Evolutionary conservation across 2,113 vertebrate species (phyloP).

Genomic region (Mastomys natalensis): DNA sequence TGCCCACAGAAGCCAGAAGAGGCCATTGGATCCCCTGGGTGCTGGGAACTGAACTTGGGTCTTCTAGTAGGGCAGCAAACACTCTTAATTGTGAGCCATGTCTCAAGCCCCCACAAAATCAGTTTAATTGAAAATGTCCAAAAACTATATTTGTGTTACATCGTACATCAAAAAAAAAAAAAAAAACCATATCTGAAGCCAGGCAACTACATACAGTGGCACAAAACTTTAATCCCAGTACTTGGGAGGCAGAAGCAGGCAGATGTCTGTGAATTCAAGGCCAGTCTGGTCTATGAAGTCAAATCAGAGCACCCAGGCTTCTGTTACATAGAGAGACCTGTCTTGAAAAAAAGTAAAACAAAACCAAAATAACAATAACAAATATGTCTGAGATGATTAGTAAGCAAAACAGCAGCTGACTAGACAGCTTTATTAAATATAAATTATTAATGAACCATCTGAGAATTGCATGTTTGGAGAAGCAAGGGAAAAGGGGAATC

Average conservation of each 20-base stretch:
- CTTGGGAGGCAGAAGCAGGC: not conserved
- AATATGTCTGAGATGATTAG: not conserved
- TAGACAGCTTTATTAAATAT: not conserved
- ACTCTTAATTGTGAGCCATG: not conserved
- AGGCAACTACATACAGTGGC: accelerated
- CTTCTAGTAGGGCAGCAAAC: not conserved
- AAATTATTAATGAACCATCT: not conserved
- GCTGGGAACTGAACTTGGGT: not conserved
- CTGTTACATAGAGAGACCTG: not conserved
- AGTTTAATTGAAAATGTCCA: not conserved
- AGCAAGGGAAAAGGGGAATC: not conserved
- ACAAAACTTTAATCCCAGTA: not conserved
- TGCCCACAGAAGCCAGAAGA: not conserved
- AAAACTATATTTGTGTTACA: not conserved
- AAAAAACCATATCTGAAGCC: not conserved
- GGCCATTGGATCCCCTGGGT: too few relatives aligned
- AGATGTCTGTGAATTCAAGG: not conserved
- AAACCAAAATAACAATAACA: not conserved
- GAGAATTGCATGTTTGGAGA: not conserved
- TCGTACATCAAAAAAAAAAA: not conserved
- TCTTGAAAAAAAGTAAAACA: not conserved
- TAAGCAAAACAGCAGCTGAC: not conserved
- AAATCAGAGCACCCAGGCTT: not conserved
- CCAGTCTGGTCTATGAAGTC: not conserved
- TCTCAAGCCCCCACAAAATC: not conserved